Conservation (phyloP, 2,113 vertebrate genomes). For the Neolamprologus toae region DNA sequence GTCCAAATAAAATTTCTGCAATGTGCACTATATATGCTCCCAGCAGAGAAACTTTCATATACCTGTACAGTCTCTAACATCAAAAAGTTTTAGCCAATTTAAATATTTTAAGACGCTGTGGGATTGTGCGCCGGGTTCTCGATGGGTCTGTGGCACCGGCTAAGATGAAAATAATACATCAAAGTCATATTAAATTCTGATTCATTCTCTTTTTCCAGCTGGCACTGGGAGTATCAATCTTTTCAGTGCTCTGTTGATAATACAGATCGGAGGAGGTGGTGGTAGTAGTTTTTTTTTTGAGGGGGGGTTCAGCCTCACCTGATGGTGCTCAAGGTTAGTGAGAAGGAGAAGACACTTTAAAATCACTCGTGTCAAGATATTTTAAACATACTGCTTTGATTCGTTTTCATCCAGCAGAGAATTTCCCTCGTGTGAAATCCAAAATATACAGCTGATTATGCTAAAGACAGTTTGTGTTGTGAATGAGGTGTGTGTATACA, state of each 20-base stretch:
- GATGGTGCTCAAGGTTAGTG: conserved; percentile 27
- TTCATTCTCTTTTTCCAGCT: conserved; percentile 54
- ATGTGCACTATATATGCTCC: not conserved
- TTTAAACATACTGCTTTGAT: not conserved
- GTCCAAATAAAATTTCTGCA: not conserved
- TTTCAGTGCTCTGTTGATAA: conserved; percentile 40
- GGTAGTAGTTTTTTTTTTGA: not conserved
- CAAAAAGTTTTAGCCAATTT: conserved; percentile 25
- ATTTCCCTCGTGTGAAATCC: not conserved
- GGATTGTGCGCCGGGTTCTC: conserved; percentile 32
- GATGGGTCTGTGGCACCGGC: conserved; percentile 36
- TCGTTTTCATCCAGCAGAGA: not conserved
- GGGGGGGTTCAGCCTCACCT: not conserved
- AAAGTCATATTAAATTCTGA: conserved; percentile 66
- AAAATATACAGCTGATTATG: not conserved
- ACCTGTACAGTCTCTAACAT: not conserved
- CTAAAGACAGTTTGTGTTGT: not conserved
- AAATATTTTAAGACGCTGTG: conserved; percentile 70
- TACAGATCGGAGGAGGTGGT: not conserved
- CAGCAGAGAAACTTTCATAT: not conserved
- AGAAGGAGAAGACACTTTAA: conserved; percentile 7
- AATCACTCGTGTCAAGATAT: not conserved
- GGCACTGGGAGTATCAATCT: conserved; percentile 39
- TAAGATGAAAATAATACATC: conserved; percentile 65
- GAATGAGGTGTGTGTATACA: not conserved